Percentiles rank a stretch among this genome's conserved stretches.
phyloP scores from a whole-genome alignment of 2,797 vertebrate species.

The Mormyrops attenuatus region DNA sequence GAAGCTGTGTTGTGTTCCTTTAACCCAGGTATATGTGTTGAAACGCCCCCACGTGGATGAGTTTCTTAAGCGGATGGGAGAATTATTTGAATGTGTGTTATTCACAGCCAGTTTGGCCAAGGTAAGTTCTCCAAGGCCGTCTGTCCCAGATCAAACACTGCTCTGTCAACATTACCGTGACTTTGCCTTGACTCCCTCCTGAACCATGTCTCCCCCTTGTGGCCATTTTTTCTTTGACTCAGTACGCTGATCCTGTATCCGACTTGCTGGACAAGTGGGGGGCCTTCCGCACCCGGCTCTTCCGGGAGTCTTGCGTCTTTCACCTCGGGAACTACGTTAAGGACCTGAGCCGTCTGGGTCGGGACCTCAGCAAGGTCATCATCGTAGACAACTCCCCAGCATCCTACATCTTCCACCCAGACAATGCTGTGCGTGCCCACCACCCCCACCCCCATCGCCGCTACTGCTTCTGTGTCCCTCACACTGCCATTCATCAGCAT shows the following conservation, averaged over 20 bases:
- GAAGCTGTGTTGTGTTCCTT: background rate
- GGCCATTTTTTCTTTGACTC: background rate
- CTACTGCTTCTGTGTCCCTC: background rate
- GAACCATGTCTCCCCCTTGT: background rate
- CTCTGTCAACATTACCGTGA: background rate
- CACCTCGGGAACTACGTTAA: slow-evolving; percentile 88
- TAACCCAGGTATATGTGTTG: slow-evolving; percentile 80
- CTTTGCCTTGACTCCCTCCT: background rate
- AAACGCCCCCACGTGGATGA: slow-evolving; percentile 86
- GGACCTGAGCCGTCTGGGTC: slow-evolving; percentile 84
- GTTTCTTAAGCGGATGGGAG: slow-evolving; percentile 86
- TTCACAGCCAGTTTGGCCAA: slow-evolving; percentile 92
- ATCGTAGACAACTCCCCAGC: slow-evolving; percentile 90
- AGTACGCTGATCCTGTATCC: slow-evolving; percentile 87
- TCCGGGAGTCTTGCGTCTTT: slow-evolving; percentile 88
- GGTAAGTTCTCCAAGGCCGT: slow-evolving; percentile 53
- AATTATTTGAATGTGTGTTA: slow-evolving; percentile 86
- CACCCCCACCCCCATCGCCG: background rate
- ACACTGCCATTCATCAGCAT: background rate
- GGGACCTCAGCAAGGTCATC: slow-evolving; percentile 79
- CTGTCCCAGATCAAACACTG: background rate
- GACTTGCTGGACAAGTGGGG: slow-evolving; percentile 91
- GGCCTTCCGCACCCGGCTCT: slow-evolving; percentile 80
- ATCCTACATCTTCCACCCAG: slow-evolving; percentile 88
- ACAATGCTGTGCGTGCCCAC: slow-evolving; percentile 76